Evolutionary conservation across 2,888 invertebrate genomes (phyloP), one percentile per base, ranked within the genome.

Genomic region (Cecidostiba fungosa): DNA sequence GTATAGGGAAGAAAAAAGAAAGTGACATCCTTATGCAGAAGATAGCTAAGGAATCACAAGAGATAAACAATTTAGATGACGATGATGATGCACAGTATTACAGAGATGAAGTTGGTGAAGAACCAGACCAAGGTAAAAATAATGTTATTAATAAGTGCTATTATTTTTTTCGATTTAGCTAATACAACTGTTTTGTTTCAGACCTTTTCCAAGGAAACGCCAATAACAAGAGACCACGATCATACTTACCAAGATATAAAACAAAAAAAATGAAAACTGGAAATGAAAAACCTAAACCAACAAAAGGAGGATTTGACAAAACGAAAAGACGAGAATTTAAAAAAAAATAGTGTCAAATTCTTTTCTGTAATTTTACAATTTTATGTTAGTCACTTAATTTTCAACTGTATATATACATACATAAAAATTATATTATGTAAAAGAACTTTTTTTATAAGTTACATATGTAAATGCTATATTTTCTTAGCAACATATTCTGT

Each of bases 41-140:
- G 88, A 94, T 95, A 54, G 94, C 94, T 23, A 94, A 94, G 16
- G 95, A 95, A 92, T 94, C 95, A 3, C 90, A 92, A 72, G 92
- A 92, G 86, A 94, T 94, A 88, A 93, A 91, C 81, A 93, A 92
- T 29, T 93, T 92, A 3, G 91, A 94, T 50, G 94, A 94, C 0
- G 97, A 97, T 82, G 96, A 97, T 91, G 98, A 98, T 93, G 96
- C 95, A 0, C 96, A 96, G 87, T 98, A 98, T 94, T 98, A 97
- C 93, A 95, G 96, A 88, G 94, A 97, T 89, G 98, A 98, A 94
- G 97, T 98, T 32, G 98, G 98, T 50, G 96, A 96, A 89, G 97
- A 97, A 91, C 98, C 98, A 0, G 98, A 98, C 88, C 95, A 96
- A 94, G 98, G 96, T 96, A 93, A 88, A 43, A 77, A 78, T 78